Conservation (phyloP, 2,113 vertebrate genomes). For the Aegithalos caudatus region DNA sequence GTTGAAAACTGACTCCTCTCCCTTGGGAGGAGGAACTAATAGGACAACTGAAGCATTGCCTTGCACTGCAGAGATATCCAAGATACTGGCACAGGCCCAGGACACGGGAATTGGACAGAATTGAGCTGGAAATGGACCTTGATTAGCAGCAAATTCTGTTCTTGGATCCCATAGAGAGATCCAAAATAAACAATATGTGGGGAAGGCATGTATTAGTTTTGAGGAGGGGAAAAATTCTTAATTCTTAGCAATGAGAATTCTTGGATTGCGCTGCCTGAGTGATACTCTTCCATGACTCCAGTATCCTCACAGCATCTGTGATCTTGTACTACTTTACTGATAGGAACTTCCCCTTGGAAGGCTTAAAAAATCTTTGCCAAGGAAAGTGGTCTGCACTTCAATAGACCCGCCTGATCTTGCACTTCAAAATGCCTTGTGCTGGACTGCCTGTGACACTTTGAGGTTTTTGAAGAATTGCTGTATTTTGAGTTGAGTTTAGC, state of each 20-base stretch:
- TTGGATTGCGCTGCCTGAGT: background rate
- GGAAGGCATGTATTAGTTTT: background rate
- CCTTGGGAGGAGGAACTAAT: background rate
- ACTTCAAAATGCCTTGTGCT: conserved; percentile 58
- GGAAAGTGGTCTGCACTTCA: conserved; percentile 57
- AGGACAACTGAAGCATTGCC: conserved; percentile 12
- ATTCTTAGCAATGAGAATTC: conserved; percentile 18
- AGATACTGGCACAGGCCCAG: conserved; percentile 1
- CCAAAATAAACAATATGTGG: conserved; percentile 3
- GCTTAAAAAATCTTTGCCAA: conserved; percentile 52
- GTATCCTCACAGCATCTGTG: conserved; percentile 43
- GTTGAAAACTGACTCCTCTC: conserved; percentile 17
- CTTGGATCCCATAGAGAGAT: background rate
- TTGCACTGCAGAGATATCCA: background rate
- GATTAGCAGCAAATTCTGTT: conserved; percentile 14
- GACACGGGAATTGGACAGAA: background rate
- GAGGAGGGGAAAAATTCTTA: background rate
- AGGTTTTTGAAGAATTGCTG: conserved; percentile 22
- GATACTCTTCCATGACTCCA: background rate
- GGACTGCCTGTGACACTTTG: conserved; percentile 48
- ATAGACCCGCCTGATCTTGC: conserved; percentile 35
- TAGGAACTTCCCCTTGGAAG: conserved; percentile 33
- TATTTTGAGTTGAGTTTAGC: conserved; percentile 28
- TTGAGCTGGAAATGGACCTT: background rate
- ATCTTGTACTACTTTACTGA: conserved; percentile 11